Base-by-base conservation (phyloP, 1,140 invertebrate species). In the Nautilus pompilius region DNA sequence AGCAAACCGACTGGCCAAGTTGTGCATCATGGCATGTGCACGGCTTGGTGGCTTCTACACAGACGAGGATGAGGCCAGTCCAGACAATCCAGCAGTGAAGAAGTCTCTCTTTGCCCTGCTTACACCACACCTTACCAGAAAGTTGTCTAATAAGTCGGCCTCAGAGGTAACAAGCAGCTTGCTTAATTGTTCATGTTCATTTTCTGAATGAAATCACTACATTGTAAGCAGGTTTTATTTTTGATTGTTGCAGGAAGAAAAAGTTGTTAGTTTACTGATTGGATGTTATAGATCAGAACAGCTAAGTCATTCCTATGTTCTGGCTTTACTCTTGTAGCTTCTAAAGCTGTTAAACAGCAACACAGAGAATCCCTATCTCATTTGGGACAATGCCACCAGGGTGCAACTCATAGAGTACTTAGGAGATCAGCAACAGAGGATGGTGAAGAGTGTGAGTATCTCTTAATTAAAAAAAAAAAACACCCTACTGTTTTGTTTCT, bases 351-450 rank as follows among this genome's bases (percentile, higher is more conserved):
- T 99, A 5, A 99, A 96, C 68, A 95, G 93, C 20, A 99, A 99
- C 83, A 92, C 92, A 74, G 89, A 92, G 60, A 98, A 91, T 77
- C 98, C 98, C 0, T 98, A 98, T 81, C 84, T 99, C 8, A 90
- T 99, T 51, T 98, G 95, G 98, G 92, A 99, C 81, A 99, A 99
- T 85, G 90, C 90, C 0, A 98, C 96, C 0, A 85, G 98, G 68
- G 91, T 90, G 0, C 95, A 99, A 82, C 84, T 99, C 0, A 85
- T 87, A 22, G 95, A 99, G 70, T 95, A 93, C 76, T 84, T 99
- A 0, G 88, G 91, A 70, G 84, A 83, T 48, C 91, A 95, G 77
- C 86, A 91, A 51, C 86, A 87, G 46, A 72, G 73, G 17, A 80
- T 80, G 60, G 83, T 85, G 26, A 74, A 80, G 76, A 82, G 80